Percentiles rank a stretch among this genome's conserved stretches.
Evolutionary conservation across 2,888 invertebrate genomes (phyloP).

Genomic region (Minunthozetes semirufus): DNA sequence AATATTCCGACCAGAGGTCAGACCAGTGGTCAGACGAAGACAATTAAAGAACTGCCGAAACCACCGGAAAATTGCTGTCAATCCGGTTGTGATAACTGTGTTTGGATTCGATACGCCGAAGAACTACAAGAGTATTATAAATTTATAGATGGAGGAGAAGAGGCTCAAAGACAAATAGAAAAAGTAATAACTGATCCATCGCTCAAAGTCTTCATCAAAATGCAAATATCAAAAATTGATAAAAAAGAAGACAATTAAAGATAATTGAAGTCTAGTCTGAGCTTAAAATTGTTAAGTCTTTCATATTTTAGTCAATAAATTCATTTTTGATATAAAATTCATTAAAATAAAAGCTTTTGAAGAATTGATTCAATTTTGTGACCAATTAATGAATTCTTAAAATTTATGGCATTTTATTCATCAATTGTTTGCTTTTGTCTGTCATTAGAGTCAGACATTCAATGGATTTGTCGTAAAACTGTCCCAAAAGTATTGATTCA

Average conservation of each 20-base stretch:
- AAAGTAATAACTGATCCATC: slow-evolving; percentile 45
- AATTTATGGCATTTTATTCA: too few species aligned
- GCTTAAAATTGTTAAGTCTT: neutral
- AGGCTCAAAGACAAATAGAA: slow-evolving; percentile 45
- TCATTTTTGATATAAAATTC: too few species aligned
- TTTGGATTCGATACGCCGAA: slow-evolving; percentile 49
- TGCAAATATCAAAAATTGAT: slow-evolving; percentile 33
- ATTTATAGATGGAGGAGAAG: slow-evolving; percentile 44
- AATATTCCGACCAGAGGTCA: neutral
- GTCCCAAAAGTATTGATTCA: too few species aligned
- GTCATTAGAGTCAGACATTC: too few species aligned
- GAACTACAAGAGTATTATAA: slow-evolving; percentile 43
- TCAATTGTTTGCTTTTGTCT: too few species aligned
- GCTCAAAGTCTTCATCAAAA: slow-evolving; percentile 47
- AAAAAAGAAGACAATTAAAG: neutral
- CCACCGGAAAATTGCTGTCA: slow-evolving; percentile 47
- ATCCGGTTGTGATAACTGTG: slow-evolving; percentile 49
- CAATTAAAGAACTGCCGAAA: slow-evolving; percentile 1
- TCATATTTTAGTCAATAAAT: neutral
- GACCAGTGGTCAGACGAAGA: neutral
- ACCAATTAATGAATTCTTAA: too few species aligned
- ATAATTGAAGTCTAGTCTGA: neutral
- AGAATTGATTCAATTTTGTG: too few species aligned
- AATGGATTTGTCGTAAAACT: too few species aligned
- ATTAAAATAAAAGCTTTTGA: too few species aligned